Conservation (phyloP, 2,888 invertebrate species). For the Eulithis testata region DNA sequence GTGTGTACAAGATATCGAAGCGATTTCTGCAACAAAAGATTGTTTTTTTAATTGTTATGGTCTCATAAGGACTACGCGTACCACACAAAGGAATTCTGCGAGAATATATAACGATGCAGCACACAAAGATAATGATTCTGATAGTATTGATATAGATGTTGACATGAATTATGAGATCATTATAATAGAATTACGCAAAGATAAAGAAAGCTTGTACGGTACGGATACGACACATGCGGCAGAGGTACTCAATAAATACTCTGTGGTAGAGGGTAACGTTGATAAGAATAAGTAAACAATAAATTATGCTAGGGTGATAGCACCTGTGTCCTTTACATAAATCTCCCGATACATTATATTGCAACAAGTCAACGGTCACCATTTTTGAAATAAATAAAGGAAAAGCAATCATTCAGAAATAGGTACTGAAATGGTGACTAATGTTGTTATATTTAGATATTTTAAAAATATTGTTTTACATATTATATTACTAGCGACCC, state of each 20-base stretch:
- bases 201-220: conserved; percentile 52
- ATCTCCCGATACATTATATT: conserved; percentile 53
- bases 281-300: conserved; percentile 56
- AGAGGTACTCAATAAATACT: conserved; percentile 8
- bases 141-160: conserved; percentile 24
- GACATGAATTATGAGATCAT: conserved; percentile 34
- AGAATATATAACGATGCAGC: conserved; percentile 22
- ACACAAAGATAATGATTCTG: conserved; percentile 19
- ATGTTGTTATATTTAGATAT: too few relatives aligned
- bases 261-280: conserved; percentile 37
- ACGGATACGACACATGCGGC: conserved; percentile 37
- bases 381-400: background rate
- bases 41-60: conserved; percentile 51
- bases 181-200: conserved; percentile 43
- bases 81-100: conserved; percentile 44
- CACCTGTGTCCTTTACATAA: conserved; percentile 63
- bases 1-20: conserved; percentile 77
- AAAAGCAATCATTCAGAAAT: too few relatives aligned
- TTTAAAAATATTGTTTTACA: too few relatives aligned
- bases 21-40: conserved; percentile 80
- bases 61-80: conserved; percentile 47
- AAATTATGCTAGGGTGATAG: conserved; percentile 64
- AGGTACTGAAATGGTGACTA: too few relatives aligned
- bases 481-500: too few relatives aligned
- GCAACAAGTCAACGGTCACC: conserved; percentile 14